These are phyloP conservation scores for Ictidomys tridecemlineatus DNA, from an alignment of 2,113 vertebrate genomes.

Conservation along the genomic window DNA sequence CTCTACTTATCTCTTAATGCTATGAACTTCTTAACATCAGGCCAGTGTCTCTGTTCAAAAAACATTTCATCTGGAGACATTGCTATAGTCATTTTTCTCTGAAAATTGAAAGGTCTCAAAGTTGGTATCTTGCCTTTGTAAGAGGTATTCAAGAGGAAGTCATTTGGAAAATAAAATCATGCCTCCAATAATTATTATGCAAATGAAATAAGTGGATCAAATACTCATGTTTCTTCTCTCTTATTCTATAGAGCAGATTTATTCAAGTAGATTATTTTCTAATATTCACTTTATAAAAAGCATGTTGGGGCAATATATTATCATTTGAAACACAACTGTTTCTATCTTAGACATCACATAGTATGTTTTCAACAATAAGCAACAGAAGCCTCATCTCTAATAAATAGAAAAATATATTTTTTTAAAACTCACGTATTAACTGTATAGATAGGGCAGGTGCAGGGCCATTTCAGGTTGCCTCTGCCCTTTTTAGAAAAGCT, in stretches of 20 bases:
- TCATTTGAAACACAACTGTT: background rate
- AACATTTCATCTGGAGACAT: constrained; percentile 7
- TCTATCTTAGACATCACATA: background rate
- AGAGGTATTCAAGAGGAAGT: background rate
- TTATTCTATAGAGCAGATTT: background rate
- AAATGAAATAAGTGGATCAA: background rate
- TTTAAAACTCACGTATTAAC: background rate
- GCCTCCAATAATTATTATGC: background rate
- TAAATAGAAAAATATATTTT: background rate
- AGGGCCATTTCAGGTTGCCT: background rate
- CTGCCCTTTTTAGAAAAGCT: background rate
- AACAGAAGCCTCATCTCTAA: background rate
- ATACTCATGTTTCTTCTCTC: background rate
- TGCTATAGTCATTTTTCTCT: background rate
- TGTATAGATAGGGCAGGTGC: background rate
- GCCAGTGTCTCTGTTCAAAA: background rate
- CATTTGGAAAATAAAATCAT: constrained; percentile 17
- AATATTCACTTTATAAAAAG: background rate
- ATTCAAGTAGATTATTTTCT: constrained; percentile 2
- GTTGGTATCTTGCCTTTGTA: background rate
- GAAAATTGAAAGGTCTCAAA: background rate
- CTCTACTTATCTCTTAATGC: constrained; percentile 31
- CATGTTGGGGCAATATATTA: background rate
- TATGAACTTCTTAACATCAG: background rate
- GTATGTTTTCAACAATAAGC: background rate